A percentile compares a stretch with the other conserved stretches of the same genome.
Conservation (phyloP, 2,888 invertebrate genomes). For the Acleris sparsana region DNA sequence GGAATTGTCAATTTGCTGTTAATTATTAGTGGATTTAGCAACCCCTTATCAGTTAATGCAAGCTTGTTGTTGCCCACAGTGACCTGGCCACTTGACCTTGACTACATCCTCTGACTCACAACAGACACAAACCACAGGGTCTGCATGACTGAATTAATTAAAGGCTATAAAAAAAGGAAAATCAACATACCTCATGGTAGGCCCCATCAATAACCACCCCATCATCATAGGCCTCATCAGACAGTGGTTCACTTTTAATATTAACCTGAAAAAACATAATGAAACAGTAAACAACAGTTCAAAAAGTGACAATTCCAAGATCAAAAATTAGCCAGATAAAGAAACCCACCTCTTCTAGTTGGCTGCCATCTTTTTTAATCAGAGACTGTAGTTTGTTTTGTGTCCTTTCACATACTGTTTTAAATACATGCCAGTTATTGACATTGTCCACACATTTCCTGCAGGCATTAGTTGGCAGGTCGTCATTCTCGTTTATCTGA, state of each 20-base stretch:
- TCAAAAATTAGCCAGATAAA: slow-evolving; percentile 58
- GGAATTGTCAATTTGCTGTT: slow-evolving; percentile 10
- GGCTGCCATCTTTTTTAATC: slow-evolving; percentile 79
- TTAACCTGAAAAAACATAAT: slow-evolving; percentile 77
- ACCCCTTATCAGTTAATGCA: slow-evolving; percentile 26
- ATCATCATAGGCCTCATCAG: slow-evolving; percentile 81
- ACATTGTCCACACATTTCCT: slow-evolving; percentile 85
- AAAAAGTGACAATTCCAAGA: slow-evolving; percentile 62
- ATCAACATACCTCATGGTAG: slow-evolving; percentile 76
- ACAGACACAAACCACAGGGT: slow-evolving; percentile 36
- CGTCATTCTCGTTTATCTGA: slow-evolving; percentile 86
- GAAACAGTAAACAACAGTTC: slow-evolving; percentile 50
- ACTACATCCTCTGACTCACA: slow-evolving; percentile 50
- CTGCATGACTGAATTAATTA: slow-evolving; percentile 15
- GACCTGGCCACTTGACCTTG: slow-evolving; percentile 66
- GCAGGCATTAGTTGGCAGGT: slow-evolving; percentile 86
- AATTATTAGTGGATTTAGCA: slow-evolving; percentile 23
- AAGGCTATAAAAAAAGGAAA: slow-evolving; percentile 34
- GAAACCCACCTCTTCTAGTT: slow-evolving; percentile 79
- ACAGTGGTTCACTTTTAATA: slow-evolving; percentile 83
- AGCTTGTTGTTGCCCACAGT: slow-evolving; percentile 6
- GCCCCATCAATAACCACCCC: slow-evolving; percentile 80
- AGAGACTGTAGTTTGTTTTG: slow-evolving; percentile 86
- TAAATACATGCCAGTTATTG: slow-evolving; percentile 87
- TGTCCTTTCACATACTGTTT: slow-evolving; percentile 85